Evolutionary conservation across 2,113 vertebrate species (phyloP), one percentile per base, ranked within the genome.

Genomic region (Pavo muticus): DNA sequence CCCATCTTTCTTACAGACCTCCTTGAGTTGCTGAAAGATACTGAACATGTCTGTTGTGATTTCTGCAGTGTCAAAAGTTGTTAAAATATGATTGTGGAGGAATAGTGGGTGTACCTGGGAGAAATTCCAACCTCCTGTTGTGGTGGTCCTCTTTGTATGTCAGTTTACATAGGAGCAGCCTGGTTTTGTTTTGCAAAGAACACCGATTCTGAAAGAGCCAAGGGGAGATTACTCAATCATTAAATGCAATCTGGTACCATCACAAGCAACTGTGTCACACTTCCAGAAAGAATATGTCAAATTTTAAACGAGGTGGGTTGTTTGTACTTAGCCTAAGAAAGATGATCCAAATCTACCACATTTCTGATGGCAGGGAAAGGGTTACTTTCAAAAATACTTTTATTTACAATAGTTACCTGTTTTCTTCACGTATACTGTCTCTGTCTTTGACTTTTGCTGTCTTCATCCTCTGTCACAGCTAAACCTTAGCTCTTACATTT

Each of bases 311-410:
- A 69, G 23, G 14, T 48, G 15, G 23, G 48, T 83, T 19, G 6
- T n/a, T 88, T 82, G 7, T 17, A 5, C 0, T 0, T 35, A 24
- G 47, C 4, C 0, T 24, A 50, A 60, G 32, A 78, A 44, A 3
- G 1, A 7, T 79, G 47, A 32, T 93, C 13, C n/a, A 69, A 24
- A 64, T 60, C 17, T 52, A 7, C 45, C 2, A 1, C 14, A 18
- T 14, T 89, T 91, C 44, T 72, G 42, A 64, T 73, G 35, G 11
- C 47, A 52, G 67, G 39, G 15, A 44, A 83, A 79, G 25, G 24
- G 47, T 42, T 40, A 20, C 63, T 72, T 83, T 76, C 37, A 69
- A 63, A 86, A 20, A 71, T 10, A 25, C 16, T 80, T 67, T 27
- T 60, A 37, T 70, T 88, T 39, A 39, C 30, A 79, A 16, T 47